phyloP scores from a whole-genome alignment of 2,113 vertebrate species.

The Holacanthus passer region DNA sequence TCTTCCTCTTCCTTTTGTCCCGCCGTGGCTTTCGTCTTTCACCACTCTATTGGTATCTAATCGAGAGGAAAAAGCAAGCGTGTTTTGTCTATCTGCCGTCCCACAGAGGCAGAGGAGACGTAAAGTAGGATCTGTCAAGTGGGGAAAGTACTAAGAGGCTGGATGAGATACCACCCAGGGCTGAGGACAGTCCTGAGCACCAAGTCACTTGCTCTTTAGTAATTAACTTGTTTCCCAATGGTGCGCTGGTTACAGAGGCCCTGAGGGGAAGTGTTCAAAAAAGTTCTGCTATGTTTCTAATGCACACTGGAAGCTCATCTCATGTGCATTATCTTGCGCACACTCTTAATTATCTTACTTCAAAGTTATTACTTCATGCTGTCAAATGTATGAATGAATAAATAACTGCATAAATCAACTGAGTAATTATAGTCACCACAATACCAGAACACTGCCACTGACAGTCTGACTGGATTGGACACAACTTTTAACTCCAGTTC shows the following conservation, averaged over 20 bases:
- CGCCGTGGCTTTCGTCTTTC: constrained; percentile 57
- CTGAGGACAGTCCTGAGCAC: constrained; percentile 36
- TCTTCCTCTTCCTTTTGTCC: constrained; percentile 78
- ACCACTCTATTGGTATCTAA: constrained; percentile 77
- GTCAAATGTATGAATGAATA: neutral
- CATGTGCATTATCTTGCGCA: neutral
- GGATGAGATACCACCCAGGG: constrained; percentile 57
- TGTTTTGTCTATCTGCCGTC: constrained; percentile 77
- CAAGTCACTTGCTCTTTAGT: constrained; percentile 25
- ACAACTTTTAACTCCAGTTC: neutral
- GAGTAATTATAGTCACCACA: neutral
- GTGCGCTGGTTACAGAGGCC: neutral
- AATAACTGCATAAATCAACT: neutral
- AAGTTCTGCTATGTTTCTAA: neutral
- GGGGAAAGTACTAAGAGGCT: constrained; percentile 56
- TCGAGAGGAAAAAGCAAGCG: constrained; percentile 72
- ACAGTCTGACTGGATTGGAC: no score
- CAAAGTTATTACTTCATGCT: neutral
- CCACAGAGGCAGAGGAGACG: constrained; percentile 56
- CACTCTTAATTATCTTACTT: neutral
- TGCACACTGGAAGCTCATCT: neutral
- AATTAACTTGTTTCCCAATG: constrained; percentile 47
- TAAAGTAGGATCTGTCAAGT: constrained; percentile 40
- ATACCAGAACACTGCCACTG: neutral
- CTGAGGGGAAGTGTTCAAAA: neutral